A percentile compares a stretch with the other conserved stretches of the same genome.
Conservation (phyloP, 2,888 invertebrate genomes). For the Oscheius onirici region DNA sequence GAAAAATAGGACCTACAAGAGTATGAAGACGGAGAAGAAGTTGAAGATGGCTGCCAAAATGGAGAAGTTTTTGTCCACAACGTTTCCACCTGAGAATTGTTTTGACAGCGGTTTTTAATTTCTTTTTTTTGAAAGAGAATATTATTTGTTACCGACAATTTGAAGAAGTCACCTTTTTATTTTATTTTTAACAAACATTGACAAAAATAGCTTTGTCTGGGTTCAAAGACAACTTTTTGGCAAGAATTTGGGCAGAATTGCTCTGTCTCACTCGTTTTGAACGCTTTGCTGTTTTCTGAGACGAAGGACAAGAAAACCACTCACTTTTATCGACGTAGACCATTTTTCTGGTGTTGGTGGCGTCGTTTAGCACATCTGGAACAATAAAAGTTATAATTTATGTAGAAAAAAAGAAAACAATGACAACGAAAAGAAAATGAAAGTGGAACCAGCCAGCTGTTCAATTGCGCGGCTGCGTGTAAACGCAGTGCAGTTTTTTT, state of each 20-base stretch:
- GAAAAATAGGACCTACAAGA: constrained; percentile 25
- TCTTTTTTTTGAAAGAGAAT: no score
- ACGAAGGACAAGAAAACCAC: constrained; percentile 7
- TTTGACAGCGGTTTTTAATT: no score
- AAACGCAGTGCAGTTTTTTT: not conserved
- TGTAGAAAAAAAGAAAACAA: constrained; percentile 12
- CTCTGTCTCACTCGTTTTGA: no score
- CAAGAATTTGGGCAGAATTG: not conserved
- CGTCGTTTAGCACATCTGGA: constrained; percentile 17
- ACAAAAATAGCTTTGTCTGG: no score
- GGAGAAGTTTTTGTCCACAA: constrained; percentile 22
- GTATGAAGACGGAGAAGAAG: constrained; percentile 29
- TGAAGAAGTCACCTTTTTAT: no score
- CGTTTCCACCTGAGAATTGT: constrained; percentile 33
- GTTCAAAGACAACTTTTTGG: no score
- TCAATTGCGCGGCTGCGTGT: not conserved
- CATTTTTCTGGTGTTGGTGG: constrained; percentile 17
- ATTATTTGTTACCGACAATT: no score
- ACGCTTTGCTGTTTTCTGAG: no score
- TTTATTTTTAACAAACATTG: no score
- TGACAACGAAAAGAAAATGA: not conserved
- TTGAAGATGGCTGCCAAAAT: constrained; percentile 10
- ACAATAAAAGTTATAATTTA: not conserved
- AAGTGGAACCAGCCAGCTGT: not conserved
- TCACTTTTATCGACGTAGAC: constrained; percentile 31